A percentile compares a stretch with the other conserved stretches of the same genome.
Conservation (phyloP, 2,113 vertebrate genomes). For the Pelecanus crispus region DNA sequence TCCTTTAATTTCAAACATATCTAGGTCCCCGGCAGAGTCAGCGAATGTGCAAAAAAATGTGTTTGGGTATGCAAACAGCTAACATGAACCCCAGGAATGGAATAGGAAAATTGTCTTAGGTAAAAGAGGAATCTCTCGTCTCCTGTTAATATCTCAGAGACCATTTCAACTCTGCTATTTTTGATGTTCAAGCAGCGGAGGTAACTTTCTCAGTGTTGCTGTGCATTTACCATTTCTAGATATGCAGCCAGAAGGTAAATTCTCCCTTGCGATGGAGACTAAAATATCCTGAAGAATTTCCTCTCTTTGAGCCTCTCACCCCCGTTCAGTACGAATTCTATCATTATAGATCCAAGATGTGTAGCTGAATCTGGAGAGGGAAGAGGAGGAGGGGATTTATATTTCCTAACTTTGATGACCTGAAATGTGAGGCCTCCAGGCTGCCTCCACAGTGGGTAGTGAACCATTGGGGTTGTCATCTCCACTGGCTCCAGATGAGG, state of each 20-base stretch:
- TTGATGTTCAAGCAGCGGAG: not conserved
- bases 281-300: conserved; percentile 28
- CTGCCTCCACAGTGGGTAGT: rapidly evolving
- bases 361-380: not conserved
- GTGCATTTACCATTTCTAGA: not conserved
- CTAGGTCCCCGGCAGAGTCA: not conserved
- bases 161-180: not conserved
- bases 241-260: not conserved
- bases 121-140: not conserved
- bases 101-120: not conserved
- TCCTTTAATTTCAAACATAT: not conserved
- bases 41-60: not conserved
- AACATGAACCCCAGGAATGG: not conserved
- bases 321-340: not conserved
- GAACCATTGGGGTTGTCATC: not conserved
- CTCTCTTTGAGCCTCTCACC: not conserved
- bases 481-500: not conserved
- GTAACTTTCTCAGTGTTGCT: not conserved
- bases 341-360: not conserved
- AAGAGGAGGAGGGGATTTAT: not conserved
- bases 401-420: not conserved
- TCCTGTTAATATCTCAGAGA: not conserved
- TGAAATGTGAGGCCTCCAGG: not conserved
- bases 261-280: not conserved
- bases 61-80: not conserved